Evolutionary conservation across 2,888 invertebrate species (phyloP).

Genomic region (Drosophila stalkeri): DNA sequence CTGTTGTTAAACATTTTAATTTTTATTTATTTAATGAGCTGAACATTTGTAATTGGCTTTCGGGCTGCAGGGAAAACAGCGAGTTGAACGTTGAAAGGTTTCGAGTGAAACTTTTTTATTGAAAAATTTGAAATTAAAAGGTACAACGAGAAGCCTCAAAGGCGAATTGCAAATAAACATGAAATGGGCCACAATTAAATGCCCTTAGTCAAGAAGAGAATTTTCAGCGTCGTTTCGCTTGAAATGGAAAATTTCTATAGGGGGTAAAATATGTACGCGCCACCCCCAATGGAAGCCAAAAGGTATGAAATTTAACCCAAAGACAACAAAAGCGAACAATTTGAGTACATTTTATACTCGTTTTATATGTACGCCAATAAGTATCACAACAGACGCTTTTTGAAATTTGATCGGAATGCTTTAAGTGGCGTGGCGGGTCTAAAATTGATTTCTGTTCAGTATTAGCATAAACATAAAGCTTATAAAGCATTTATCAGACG

Average conservation of each 20-base stretch:
- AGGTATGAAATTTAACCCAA: constrained; percentile 57
- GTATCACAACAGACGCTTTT: constrained; percentile 41
- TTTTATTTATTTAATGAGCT: constrained; percentile 63
- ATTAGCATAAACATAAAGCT: constrained; percentile 61
- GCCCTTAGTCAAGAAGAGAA: constrained; percentile 38
- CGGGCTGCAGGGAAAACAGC: background rate
- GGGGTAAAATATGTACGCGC: constrained; percentile 32
- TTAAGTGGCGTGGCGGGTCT: constrained; percentile 31
- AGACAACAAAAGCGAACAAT: constrained; percentile 29
- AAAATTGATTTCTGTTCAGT: constrained; percentile 39
- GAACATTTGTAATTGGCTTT: constrained; percentile 32
- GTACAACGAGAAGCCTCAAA: constrained; percentile 70
- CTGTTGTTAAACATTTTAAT: constrained; percentile 6
- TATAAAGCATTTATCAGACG: constrained; percentile 55
- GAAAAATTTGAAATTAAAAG: constrained; percentile 72
- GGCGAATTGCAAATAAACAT: constrained; percentile 66
- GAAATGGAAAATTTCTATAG: constrained; percentile 64
- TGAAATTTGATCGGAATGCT: constrained; percentile 56
- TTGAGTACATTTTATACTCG: constrained; percentile 28
- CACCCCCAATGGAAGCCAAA: constrained; percentile 1
- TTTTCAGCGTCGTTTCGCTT: constrained; percentile 56
- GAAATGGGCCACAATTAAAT: constrained; percentile 71
- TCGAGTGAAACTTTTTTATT: constrained; percentile 47
- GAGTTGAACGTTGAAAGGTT: background rate
- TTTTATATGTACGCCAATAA: constrained; percentile 41